Percentiles rank a stretch among this genome's conserved stretches.
Evolutionary conservation across 1,140 invertebrate genomes (phyloP).

Genomic region (Aphidius gifuensis): DNA sequence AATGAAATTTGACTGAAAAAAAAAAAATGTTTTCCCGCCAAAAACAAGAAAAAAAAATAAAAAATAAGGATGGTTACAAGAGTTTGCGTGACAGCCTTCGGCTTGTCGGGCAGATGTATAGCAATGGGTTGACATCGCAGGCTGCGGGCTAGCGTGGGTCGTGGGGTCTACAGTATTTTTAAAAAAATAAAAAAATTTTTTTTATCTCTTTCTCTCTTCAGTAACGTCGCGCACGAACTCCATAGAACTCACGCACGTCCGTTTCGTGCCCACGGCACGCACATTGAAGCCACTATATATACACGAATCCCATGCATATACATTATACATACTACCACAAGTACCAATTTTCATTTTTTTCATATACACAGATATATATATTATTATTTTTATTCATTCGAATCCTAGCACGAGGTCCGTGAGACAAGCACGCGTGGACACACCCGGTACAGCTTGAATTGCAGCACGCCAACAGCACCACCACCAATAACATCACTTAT

Average conservation of each 20-base stretch:
- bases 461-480: not conserved
- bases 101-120: slow-evolving; percentile 38
- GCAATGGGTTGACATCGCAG: slow-evolving; percentile 40
- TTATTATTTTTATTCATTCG: slow-evolving; percentile 9
- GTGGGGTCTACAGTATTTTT: slow-evolving; percentile 7
- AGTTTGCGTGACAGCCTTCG: slow-evolving; percentile 39
- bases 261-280: slow-evolving; percentile 26
- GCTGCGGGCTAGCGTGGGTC: slow-evolving; percentile 32
- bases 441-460: not conserved
- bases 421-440: slow-evolving; percentile 17
- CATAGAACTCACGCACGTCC: slow-evolving; percentile 16
- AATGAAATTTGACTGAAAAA: not conserved
- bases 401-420: slow-evolving; percentile 10
- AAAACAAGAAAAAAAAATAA: slow-evolving; percentile 3
- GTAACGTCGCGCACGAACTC: slow-evolving; percentile 8
- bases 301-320: no score
- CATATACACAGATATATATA: no score
- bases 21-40: slow-evolving; percentile 9
- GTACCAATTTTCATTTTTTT: not conserved
- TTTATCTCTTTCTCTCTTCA: slow-evolving; percentile 10
- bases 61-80: slow-evolving; percentile 1
- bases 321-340: no score
- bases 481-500: not conserved
- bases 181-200: not conserved
- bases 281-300: slow-evolving; percentile 1